phyloP scores from a whole-genome alignment of 2,797 vertebrate species.

The Siniperca obscura region DNA sequence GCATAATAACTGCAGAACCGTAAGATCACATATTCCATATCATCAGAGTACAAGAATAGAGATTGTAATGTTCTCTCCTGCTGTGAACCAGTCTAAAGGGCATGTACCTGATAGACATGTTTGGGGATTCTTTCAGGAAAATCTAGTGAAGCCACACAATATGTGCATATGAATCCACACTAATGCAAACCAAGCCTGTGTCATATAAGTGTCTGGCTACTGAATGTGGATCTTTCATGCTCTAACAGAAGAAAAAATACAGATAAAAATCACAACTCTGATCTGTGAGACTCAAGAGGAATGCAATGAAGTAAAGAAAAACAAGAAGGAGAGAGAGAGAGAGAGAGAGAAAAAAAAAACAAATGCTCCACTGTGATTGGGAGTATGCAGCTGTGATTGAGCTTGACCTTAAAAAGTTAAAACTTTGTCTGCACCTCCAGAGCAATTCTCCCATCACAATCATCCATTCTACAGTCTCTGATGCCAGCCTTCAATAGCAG shows the following conservation, averaged over 20 bases:
- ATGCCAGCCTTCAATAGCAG: constrained; percentile 61
- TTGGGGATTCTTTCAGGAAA: constrained; percentile 54
- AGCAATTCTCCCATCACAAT: constrained; percentile 35
- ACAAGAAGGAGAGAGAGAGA: constrained; percentile 42
- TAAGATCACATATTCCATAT: constrained; percentile 68
- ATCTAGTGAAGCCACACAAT: constrained; percentile 47
- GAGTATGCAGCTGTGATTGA: constrained; percentile 56
- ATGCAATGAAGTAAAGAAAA: constrained; percentile 72
- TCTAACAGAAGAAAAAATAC: constrained; percentile 52
- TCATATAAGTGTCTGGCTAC: constrained; percentile 75
- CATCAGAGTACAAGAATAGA: constrained; percentile 50
- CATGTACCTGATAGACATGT: constrained; percentile 67
- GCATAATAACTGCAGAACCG: constrained; percentile 64
- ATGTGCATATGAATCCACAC: constrained; percentile 56
- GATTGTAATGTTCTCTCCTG: constrained; percentile 60
- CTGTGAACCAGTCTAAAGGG: constrained; percentile 72
- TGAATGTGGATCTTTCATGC: constrained; percentile 46
- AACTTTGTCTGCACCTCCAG: constrained; percentile 24
- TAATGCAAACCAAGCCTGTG: constrained; percentile 68
- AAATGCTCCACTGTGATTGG: constrained; percentile 43
- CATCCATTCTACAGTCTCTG: constrained; percentile 19
- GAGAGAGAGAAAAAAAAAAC: constrained; percentile 27
- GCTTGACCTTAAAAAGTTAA: constrained; percentile 54
- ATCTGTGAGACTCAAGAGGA: constrained; percentile 70
- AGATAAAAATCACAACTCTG: constrained; percentile 60